These are phyloP conservation scores for Coregonus suidteri DNA, from an alignment of 2,797 vertebrate genomes.

Conservation along the genomic window DNA sequence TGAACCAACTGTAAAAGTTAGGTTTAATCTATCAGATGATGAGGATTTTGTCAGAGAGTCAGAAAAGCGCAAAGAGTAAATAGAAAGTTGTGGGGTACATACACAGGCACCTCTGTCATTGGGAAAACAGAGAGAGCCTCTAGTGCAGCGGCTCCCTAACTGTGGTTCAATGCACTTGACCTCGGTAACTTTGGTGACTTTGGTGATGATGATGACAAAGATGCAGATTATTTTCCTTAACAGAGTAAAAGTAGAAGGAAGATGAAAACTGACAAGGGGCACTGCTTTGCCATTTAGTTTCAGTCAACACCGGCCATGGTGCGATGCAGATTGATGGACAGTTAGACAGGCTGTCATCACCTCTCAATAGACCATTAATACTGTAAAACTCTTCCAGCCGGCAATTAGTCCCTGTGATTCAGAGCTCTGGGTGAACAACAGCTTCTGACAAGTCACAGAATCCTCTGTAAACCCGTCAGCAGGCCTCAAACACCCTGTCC, in stretches of 20 bases:
- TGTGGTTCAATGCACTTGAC: neutral
- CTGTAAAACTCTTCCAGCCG: slow-evolving; percentile 28
- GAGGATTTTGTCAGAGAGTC: slow-evolving; percentile 16
- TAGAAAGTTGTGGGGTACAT: neutral
- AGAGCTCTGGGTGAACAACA: slow-evolving; percentile 29
- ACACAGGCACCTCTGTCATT: neutral
- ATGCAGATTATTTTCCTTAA: too few species aligned
- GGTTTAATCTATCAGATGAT: too few species aligned
- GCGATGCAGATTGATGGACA: slow-evolving; percentile 35
- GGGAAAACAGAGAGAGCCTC: neutral
- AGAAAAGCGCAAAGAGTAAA: slow-evolving; percentile 10
- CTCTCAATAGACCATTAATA: slow-evolving; percentile 46
- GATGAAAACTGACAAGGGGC: too few species aligned
- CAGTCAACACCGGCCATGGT: neutral
- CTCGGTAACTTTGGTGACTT: neutral
- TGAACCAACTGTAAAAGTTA: slow-evolving; percentile 15
- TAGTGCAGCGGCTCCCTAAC: slow-evolving; percentile 10
- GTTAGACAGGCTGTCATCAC: slow-evolving; percentile 38
- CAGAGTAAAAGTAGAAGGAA: too few species aligned
- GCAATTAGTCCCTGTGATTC: slow-evolving; percentile 29
- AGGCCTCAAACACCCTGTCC: slow-evolving; percentile 20
- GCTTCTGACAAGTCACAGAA: slow-evolving; percentile 27
- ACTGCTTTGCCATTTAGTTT: neutral
- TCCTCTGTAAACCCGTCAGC: neutral
- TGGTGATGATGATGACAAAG: neutral